Evolutionary conservation across 92 coral and sea anemone genomes (phyloP), one percentile per base, ranked within the genome.

Genomic region (Scolanthus callimorphus): DNA sequence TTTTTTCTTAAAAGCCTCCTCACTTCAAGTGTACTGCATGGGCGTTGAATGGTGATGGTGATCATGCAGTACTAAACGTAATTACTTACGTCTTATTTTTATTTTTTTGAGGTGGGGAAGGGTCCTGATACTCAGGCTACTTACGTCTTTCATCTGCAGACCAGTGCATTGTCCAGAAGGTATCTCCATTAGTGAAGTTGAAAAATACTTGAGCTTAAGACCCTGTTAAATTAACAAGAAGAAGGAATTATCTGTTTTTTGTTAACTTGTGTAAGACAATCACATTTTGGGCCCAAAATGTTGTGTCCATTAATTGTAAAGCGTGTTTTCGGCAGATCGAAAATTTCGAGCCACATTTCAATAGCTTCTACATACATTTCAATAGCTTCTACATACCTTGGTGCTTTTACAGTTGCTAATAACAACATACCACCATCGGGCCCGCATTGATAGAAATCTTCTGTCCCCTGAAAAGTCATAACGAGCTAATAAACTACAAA

Each of bases 141-240:
- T 79, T 84, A 92, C 98, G 82, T 50, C 85, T 73, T 69, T 92
- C 98, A 58, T 92, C 98, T 12, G 98, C 98, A 27, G 98, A 92
- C 44, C 88, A 92, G 48, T 92, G 98, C 76, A 80, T 84, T 25
- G 48, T 64, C 98, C 98, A 92, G 15, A 77, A 74, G 1, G 77
- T 30, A 1, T 87, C 63, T 1, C 98, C 98, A 92, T 92, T 92
- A 55, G 91, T 84, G 53, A 85, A 73, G 54, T 67, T 78, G 53
- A 85, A 60, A 59, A 41, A 23, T 85, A 85, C 31, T 57, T 75
- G 19, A 85, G 31, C 31, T 80, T 67, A 28, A 85, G 34, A 10
- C 92, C 92, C 90, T 83, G 10, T 11, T 9, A 10, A 6, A 65
- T 19, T 34, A 46, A 24, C 28, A 38, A 0, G 30, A 20, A 21